Evolutionary conservation across 2,888 invertebrate genomes (phyloP).

Genomic region (Prenolepis imparis): DNA sequence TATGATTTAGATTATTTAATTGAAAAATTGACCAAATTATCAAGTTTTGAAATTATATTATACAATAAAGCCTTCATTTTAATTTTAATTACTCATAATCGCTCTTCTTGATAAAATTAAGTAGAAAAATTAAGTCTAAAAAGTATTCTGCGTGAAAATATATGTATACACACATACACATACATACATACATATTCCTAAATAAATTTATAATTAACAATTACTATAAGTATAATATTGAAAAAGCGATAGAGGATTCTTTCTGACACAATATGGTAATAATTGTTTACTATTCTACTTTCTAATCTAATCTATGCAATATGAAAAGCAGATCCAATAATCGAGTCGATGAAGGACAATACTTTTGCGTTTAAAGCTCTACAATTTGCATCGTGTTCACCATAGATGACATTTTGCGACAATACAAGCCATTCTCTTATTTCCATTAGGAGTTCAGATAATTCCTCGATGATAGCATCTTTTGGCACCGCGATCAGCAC

Average conservation of each 20-base stretch:
- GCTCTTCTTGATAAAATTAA: neutral
- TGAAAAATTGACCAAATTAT: neutral
- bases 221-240: slow-evolving; percentile 18
- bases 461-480: slow-evolving; percentile 87
- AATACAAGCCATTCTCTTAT: slow-evolving; percentile 90
- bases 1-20: neutral
- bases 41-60: neutral
- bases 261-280: slow-evolving; percentile 10
- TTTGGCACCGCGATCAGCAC: slow-evolving; percentile 89
- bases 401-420: slow-evolving; percentile 87
- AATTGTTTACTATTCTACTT: neutral
- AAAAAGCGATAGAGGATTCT: slow-evolving; percentile 20
- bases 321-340: slow-evolving; percentile 58
- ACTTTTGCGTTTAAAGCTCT: slow-evolving; percentile 89
- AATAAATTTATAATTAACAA: slow-evolving; percentile 9
- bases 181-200: neutral
- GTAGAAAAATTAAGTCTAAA: slow-evolving; percentile 7
- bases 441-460: slow-evolving; percentile 89
- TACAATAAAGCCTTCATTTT: slow-evolving; percentile 8
- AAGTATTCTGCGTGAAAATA: neutral
- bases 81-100: neutral
- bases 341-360: slow-evolving; percentile 87
- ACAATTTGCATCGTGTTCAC: slow-evolving; percentile 90
- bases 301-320: neutral
- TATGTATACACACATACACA: neutral